Percentiles rank a stretch among this genome's conserved stretches.
Evolutionary conservation across 1,140 invertebrate species (phyloP).

Genomic region (Hycleus phaleratus): DNA sequence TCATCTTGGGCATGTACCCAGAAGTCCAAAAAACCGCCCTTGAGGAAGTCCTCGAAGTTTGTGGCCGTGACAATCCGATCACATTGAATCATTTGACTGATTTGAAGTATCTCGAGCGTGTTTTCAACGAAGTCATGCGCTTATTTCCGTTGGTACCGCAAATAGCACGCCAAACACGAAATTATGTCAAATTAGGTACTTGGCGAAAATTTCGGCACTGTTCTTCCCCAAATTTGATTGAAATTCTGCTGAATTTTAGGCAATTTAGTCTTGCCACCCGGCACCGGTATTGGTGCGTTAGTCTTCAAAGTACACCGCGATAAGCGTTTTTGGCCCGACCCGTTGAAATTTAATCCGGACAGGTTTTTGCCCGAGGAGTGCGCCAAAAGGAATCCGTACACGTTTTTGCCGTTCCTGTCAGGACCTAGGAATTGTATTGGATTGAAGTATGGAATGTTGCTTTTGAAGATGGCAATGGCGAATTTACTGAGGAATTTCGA

Average conservation of each 20-base stretch:
- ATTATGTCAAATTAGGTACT: neutral
- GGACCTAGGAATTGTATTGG: conserved; percentile 1
- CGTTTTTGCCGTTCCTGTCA: neutral
- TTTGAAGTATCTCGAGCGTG: neutral
- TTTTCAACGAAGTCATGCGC: neutral
- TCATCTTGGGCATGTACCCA: neutral
- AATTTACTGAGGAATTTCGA: too few relatives aligned
- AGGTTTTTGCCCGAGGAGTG: conserved; percentile 52
- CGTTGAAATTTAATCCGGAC: conserved; percentile 58
- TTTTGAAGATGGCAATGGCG: too few relatives aligned
- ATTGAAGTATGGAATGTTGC: too few relatives aligned
- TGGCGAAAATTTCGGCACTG: neutral
- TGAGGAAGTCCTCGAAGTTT: neutral
- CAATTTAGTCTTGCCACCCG: neutral
- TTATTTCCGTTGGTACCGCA: neutral
- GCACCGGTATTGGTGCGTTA: neutral
- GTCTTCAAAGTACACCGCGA: conserved; percentile 39
- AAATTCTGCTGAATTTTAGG: neutral
- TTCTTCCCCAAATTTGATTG: neutral
- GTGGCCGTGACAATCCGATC: neutral
- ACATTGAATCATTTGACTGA: neutral
- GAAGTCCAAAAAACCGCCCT: neutral
- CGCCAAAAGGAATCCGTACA: conserved; percentile 35
- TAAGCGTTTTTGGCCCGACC: conserved; percentile 49
- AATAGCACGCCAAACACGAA: neutral